Conservation (phyloP, 2,888 invertebrate genomes). For the Ecliptopera silaceata region DNA sequence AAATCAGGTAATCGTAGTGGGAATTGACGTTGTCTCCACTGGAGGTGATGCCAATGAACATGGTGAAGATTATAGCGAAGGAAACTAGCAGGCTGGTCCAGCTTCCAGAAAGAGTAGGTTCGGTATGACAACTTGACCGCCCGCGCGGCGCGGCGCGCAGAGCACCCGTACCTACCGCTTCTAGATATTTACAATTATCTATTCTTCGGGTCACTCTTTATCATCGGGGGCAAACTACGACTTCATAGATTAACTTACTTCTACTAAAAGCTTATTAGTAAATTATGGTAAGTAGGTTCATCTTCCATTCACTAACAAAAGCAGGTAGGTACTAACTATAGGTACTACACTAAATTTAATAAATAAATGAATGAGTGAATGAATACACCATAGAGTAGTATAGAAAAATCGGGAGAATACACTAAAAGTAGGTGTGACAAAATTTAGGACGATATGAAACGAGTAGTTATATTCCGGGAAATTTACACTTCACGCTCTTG, state of each 20-base stretch:
- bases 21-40: constrained; percentile 79
- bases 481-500: no score
- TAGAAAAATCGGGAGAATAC: no score
- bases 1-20: constrained; percentile 80
- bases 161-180: constrained; percentile 54
- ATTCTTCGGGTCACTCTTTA: constrained; percentile 64
- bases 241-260: constrained; percentile 38
- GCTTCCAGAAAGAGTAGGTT: constrained; percentile 46
- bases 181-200: constrained; percentile 53
- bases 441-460: no score
- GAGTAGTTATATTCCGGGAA: no score
- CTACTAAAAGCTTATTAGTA: not conserved
- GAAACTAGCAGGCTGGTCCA: constrained; percentile 43
- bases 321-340: no score
- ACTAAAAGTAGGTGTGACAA: no score
- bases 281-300: not conserved
- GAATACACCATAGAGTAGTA: no score
- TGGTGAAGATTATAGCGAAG: constrained; percentile 47
- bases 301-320: not conserved
- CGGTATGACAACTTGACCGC: constrained; percentile 40
- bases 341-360: no score
- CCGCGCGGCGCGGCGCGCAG: constrained; percentile 38
- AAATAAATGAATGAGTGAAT: no score
- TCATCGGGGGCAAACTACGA: constrained; percentile 65
- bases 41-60: constrained; percentile 80